Evolutionary conservation across 2,797 vertebrate species (phyloP), one percentile per base, ranked within the genome.

Genomic region (Lacerta bilineata): DNA sequence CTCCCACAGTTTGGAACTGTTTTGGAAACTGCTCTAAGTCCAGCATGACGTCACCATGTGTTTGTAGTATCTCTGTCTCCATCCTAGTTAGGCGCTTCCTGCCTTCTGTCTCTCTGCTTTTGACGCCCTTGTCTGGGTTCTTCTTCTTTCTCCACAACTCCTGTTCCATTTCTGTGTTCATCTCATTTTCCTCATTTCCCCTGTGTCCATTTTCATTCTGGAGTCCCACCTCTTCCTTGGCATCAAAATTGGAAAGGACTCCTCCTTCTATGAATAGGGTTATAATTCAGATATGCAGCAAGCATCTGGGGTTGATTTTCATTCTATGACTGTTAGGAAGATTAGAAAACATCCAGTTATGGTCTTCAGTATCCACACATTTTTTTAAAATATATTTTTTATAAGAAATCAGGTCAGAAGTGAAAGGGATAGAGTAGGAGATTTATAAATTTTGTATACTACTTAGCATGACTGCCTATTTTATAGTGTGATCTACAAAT

Each of bases 11-110:
- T 94, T 84, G 87, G 93, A 94, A 91, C 85, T 93, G 95, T 94
- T 95, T 94, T 95, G 94, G 95, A 95, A 94, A 93, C 91, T 84
- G 1, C 94, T 93, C 86, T 86, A 82, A 6, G 93, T 90, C 91
- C 9, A 1, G 66, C 94, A 27, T 92, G 93, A 95, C 86, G 92
- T 95, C 95, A 94, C 55, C 3, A 0, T 1, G 17, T 39, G 1
- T 84, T 80, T 93, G 95, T 92, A 95, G 95, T 95, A 95, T 95
- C 95, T 94, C 93, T 96, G 95, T 95, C 95, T 96, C 95, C 95
- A 94, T 86, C 90, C 95, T 95, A 91, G 95, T 95, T 96, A 95
- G 93, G 81, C 91, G 80, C 93, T 96, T 96, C 95, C 95, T 95
- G 95, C 90, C 92, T 89, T 76, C 92, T 94, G 95, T 93, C 95